Evolutionary conservation across 1,140 invertebrate genomes (phyloP).

Genomic region (Drosophila triauraria): DNA sequence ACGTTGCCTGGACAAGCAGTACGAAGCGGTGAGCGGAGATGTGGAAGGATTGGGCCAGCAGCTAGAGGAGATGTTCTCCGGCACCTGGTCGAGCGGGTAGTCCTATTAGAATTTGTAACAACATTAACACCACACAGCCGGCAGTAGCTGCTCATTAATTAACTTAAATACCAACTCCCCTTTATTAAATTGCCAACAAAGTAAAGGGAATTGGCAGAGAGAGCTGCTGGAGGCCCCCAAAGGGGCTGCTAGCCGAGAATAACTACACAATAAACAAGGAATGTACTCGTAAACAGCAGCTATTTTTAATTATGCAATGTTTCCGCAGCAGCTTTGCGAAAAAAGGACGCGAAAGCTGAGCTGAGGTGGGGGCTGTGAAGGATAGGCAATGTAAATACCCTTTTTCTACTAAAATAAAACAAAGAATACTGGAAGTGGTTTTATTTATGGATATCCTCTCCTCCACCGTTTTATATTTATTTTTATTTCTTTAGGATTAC

Average conservation of each 20-base stretch:
- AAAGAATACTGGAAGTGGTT: background rate
- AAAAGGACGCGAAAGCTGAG: conserved; percentile 31
- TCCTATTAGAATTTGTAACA: conserved; percentile 6
- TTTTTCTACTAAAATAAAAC: background rate
- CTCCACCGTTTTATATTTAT: background rate
- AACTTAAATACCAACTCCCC: conserved; percentile 41
- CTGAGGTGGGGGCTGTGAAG: background rate
- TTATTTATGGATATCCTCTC: too few relatives aligned
- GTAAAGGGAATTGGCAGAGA: background rate
- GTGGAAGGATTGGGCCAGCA: conserved; percentile 13
- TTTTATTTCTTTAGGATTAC: background rate
- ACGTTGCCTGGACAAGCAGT: conserved; percentile 18
- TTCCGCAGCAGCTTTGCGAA: conserved; percentile 44
- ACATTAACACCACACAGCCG: conserved; percentile 10
- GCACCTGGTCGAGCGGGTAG: background rate
- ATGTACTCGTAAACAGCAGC: conserved; percentile 61
- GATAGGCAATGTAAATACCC: conserved; percentile 4
- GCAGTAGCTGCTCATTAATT: conserved; percentile 42
- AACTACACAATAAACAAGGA: conserved; percentile 62
- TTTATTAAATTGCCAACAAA: conserved; percentile 57
- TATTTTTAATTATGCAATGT: conserved; percentile 77
- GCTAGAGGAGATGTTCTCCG: conserved; percentile 1
- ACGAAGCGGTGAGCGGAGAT: background rate
- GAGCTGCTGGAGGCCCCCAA: background rate
- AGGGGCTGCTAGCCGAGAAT: background rate